Base-by-base conservation (phyloP, 2,113 vertebrate species). In the Eulemur macaco region DNA sequence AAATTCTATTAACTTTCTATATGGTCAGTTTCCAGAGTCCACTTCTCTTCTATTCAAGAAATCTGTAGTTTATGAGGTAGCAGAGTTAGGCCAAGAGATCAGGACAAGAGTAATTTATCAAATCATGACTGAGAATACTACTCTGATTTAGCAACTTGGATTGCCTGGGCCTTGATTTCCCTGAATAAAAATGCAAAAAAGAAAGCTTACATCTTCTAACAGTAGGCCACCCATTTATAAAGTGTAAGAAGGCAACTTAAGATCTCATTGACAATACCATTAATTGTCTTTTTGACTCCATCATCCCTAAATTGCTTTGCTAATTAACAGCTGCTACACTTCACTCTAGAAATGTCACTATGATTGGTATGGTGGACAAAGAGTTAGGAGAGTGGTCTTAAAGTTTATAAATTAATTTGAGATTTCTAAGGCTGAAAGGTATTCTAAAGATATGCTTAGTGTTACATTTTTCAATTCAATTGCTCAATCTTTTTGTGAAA, bases 381-480 rank as follows among this genome's bases (percentile, higher is more conserved):
- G 83, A 94, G 52, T 81, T 80, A 60, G 68, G 29, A 95, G 63
- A 93, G 15, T 66, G 18, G 29, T 94, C 54, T 96, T 76, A 89
- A 97, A 87, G 86, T 89, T 97, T 98, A 77, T 88, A 91, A 97
- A 92, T 52, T 89, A 34, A 52, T 95, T 95, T 96, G 89, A 93
- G 64, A 95, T 96, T 47, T 87, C 78, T 81, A 82, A 84, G 58
- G n/a, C 94, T 97, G 80, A 96, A 96, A 97, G 60, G 54, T 96
- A 81, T 81, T 87, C 73, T 95, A 95, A 95, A 95, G 69, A 92
- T 54, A 69, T 77, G 56, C 82, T 89, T 89, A 85, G 50, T 69
- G 76, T 73, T 93, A 94, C 50, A 96, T 97, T 96, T 98, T 96
- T 97, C 94, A 98, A 88, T 97, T 97, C 96, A 96, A 97, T 96